A percentile compares a stretch with the other conserved stretches of the same genome.
Evolutionary conservation across 2,113 vertebrate genomes (phyloP).

Genomic region (Prinia subflava): DNA sequence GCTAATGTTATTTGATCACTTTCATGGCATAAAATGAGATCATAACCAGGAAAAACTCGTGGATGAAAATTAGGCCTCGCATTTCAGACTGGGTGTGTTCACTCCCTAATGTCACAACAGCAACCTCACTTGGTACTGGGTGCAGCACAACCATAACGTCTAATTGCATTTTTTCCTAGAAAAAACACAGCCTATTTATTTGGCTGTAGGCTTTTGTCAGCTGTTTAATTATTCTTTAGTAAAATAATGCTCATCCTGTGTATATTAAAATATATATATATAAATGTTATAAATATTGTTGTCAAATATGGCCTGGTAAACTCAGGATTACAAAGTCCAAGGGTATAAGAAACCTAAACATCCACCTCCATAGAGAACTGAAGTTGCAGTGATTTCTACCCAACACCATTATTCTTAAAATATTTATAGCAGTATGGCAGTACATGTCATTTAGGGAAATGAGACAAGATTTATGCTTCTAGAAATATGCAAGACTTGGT

Average conservation of each 20-base stretch:
- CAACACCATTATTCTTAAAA: not conserved
- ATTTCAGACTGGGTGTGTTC: slow-evolving; percentile 61
- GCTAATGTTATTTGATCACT: slow-evolving; percentile 33
- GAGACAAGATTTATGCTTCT: not conserved
- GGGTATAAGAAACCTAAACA: not conserved
- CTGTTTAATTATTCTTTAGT: not conserved
- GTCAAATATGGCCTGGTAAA: not conserved
- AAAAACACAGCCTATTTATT: not conserved
- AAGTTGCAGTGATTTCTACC: not conserved
- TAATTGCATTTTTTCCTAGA: not conserved
- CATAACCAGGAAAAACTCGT: slow-evolving; percentile 70
- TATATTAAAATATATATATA: not conserved
- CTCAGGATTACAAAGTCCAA: not conserved
- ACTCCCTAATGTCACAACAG: slow-evolving; percentile 30
- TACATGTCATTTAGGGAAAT: not conserved
- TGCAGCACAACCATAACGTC: not conserved
- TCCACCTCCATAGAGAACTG: not conserved
- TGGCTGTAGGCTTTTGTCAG: not conserved
- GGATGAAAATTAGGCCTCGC: slow-evolving; percentile 59
- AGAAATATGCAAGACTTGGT: not conserved
- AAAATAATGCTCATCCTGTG: not conserved
- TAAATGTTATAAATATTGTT: not conserved
- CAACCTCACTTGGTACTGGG: slow-evolving; percentile 3
- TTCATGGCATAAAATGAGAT: slow-evolving; percentile 64
- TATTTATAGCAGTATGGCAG: not conserved